A percentile compares a stretch with the other conserved stretches of the same genome.
Conservation (phyloP, 1,140 invertebrate species). For the Megalonaias nervosa region DNA sequence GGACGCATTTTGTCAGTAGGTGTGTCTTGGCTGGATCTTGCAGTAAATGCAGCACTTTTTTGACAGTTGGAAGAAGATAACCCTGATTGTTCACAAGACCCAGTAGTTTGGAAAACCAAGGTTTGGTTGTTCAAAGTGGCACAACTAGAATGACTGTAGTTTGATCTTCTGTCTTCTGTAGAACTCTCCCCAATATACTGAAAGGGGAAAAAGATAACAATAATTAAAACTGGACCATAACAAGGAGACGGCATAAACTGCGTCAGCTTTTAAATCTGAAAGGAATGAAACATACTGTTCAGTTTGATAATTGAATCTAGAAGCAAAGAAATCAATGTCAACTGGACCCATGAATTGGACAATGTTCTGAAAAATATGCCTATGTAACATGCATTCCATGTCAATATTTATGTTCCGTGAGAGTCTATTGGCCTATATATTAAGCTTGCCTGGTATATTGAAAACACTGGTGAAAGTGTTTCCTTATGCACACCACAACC, state of each 20-base stretch:
- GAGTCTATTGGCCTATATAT: too few relatives aligned
- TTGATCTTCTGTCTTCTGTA: slow-evolving; percentile 38
- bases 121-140: slow-evolving; percentile 39
- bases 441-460: too few relatives aligned
- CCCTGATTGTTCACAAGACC: slow-evolving; percentile 14
- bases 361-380: too few relatives aligned
- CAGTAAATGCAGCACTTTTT: background rate
- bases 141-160: slow-evolving; percentile 23
- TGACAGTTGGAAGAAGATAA: slow-evolving; percentile 5
- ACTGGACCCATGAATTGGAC: too few relatives aligned
- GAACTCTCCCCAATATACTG: slow-evolving; percentile 24
- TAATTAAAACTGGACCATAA: slow-evolving; percentile 4
- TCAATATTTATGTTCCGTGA: too few relatives aligned
- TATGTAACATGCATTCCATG: too few relatives aligned
- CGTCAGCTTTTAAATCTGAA: slow-evolving; percentile 18
- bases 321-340: slow-evolving; percentile 7
- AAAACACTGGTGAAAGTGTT: too few relatives aligned
- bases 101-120: slow-evolving; percentile 28
- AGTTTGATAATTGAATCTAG: slow-evolving; percentile 14
- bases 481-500: too few relatives aligned
- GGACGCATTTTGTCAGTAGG: background rate
- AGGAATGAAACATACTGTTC: slow-evolving; percentile 10
- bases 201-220: slow-evolving; percentile 46
- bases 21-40: slow-evolving; percentile 1
- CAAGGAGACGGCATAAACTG: slow-evolving; percentile 29